Evolutionary conservation across 2,888 invertebrate species (phyloP).

Genomic region (Nomada goodeniana): DNA sequence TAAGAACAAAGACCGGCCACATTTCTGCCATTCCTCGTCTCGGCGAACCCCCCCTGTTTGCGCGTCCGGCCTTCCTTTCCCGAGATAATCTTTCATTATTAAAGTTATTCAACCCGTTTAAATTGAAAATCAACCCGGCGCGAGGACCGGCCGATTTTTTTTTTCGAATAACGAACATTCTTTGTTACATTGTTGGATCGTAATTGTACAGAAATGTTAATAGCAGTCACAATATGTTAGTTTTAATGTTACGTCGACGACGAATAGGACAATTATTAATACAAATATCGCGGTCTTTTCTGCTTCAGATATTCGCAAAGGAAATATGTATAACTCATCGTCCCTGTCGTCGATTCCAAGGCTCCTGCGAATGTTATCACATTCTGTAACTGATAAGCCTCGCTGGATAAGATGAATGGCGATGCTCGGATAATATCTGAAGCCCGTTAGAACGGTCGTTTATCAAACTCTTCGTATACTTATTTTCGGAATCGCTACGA

Average conservation of each 20-base stretch:
- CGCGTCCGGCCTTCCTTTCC: neutral
- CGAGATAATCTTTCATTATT: neutral
- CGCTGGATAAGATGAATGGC: constrained; percentile 67
- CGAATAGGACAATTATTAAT: neutral
- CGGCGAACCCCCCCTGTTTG: neutral
- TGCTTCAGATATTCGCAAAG: neutral
- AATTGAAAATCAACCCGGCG: no score
- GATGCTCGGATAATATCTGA: constrained; percentile 41
- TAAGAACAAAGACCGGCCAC: constrained; percentile 30
- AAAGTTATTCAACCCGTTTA: neutral
- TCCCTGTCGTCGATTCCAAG: neutral
- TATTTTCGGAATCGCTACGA: constrained; percentile 62
- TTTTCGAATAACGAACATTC: neutral
- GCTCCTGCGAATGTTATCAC: constrained; percentile 40
- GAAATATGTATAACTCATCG: constrained; percentile 24
- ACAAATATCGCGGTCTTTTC: neutral
- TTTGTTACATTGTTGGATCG: no score
- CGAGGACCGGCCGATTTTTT: neutral
- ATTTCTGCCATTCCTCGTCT: constrained; percentile 32
- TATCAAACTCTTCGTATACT: constrained; percentile 73
- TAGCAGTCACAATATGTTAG: no score
- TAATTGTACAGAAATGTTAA: no score
- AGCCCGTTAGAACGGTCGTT: constrained; percentile 64
- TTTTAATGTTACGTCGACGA: no score
- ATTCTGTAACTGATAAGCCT: constrained; percentile 25